phyloP scores from a whole-genome alignment of 2,797 vertebrate genomes.

The Vespertilio murinus region DNA sequence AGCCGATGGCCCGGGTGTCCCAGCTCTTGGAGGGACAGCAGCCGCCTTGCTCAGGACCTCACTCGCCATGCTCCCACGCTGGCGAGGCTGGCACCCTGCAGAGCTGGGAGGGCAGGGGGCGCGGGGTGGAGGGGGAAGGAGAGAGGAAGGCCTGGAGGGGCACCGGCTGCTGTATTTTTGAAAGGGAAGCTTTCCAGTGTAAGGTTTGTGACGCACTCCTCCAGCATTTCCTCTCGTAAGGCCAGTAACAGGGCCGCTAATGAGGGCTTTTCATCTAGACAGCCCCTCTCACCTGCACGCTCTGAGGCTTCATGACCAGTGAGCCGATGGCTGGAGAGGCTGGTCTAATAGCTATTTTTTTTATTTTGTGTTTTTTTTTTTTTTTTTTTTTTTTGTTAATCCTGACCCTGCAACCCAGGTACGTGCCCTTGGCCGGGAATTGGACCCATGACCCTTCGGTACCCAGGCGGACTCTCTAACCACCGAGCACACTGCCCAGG shows the following conservation, averaged over 20 bases:
- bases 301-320: slow-evolving; percentile 29
- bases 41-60: neutral
- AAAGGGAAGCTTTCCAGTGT: slow-evolving; percentile 7
- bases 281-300: neutral
- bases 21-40: neutral
- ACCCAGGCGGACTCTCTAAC: no score
- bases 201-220: neutral
- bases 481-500: no score
- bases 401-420: no score
- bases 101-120: neutral
- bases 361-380: neutral
- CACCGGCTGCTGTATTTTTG: neutral
- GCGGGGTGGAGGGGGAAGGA: neutral
- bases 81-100: neutral
- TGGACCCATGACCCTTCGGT: no score
- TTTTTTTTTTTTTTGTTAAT: no score
- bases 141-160: neutral
- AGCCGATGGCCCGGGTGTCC: neutral
- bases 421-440: no score
- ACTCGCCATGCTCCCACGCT: neutral
- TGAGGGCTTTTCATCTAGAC: slow-evolving; percentile 5
- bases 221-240: neutral
- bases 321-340: slow-evolving; percentile 34
- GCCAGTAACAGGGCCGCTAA: slow-evolving; percentile 21
- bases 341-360: slow-evolving; percentile 47